phyloP scores from a whole-genome alignment of 2,797 vertebrate species.

The Cossypha caffra region DNA sequence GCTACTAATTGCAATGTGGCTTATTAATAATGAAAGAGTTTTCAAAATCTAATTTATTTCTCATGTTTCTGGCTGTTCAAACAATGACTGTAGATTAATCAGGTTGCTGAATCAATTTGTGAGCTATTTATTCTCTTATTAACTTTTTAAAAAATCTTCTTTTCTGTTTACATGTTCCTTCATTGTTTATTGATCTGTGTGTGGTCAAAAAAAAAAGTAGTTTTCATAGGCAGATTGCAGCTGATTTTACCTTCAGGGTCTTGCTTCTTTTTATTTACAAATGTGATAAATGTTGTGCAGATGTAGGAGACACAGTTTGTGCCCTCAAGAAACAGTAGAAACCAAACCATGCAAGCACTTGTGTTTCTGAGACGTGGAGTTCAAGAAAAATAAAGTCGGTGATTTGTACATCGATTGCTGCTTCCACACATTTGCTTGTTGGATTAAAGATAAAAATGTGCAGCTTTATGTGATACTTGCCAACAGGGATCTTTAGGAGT shows the following conservation, averaged over 20 bases:
- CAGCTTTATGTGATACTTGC: neutral
- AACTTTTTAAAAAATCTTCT: neutral
- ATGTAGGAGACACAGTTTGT: neutral
- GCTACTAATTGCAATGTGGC: neutral
- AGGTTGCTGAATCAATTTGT: slow-evolving; percentile 18
- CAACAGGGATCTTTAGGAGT: neutral
- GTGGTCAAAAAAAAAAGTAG: neutral
- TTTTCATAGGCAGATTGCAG: neutral
- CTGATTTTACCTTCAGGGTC: slow-evolving; percentile 7
- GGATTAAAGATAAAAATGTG: neutral
- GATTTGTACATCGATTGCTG: neutral
- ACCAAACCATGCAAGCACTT: neutral
- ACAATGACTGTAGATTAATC: neutral
- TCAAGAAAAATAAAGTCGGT: neutral
- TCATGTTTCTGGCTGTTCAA: neutral
- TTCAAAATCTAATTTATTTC: slow-evolving; percentile 50
- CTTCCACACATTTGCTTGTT: neutral
- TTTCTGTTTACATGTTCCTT: neutral
- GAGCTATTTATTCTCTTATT: slow-evolving; percentile 24
- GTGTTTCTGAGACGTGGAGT: neutral
- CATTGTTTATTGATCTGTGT: neutral
- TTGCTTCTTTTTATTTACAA: neutral
- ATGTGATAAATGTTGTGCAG: neutral
- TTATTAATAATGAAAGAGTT: slow-evolving; percentile 54
- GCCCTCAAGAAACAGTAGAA: neutral